A percentile compares a stretch with the other conserved stretches of the same genome.
These are phyloP conservation scores for Plestiodon gilberti DNA, from an alignment of 2,113 vertebrate species.

Conservation along the genomic window DNA sequence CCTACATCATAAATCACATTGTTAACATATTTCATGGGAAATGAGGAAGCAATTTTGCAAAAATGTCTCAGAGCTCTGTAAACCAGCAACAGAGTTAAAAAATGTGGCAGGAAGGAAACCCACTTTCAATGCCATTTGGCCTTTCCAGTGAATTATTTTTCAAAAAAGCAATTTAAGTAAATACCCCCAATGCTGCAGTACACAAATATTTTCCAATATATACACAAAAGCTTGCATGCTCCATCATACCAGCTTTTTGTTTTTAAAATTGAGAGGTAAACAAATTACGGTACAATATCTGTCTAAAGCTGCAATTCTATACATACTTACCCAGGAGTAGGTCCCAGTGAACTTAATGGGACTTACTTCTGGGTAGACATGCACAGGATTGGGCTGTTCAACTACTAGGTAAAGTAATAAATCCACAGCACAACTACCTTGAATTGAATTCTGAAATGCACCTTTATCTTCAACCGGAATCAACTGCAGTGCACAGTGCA, in stretches of 20 bases:
- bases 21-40: constrained; percentile 17
- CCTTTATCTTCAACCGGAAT: rapidly evolving
- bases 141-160: constrained; percentile 74
- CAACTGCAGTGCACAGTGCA: neutral
- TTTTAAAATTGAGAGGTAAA: constrained; percentile 36
- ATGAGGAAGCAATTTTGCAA: constrained; percentile 26
- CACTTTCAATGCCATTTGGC: constrained; percentile 65
- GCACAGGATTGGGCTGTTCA: neutral
- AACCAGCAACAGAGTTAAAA: constrained; percentile 38
- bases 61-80: constrained; percentile 39
- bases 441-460: no score
- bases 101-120: constrained; percentile 62
- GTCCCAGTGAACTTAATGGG: no score
- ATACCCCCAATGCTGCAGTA: constrained; percentile 70
- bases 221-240: constrained; percentile 66
- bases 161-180: constrained; percentile 80
- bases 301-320: neutral
- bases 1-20: constrained; percentile 14
- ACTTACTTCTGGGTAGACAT: no score
- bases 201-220: constrained; percentile 71
- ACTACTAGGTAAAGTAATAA: constrained; percentile 33
- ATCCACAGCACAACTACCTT: neutral
- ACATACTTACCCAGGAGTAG: no score
- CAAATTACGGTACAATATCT: neutral
- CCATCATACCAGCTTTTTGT: constrained; percentile 62